Percentiles rank a stretch among this genome's conserved stretches.
Evolutionary conservation across 2,113 vertebrate species (phyloP).

Genomic region (Nannobrachium achirus): DNA sequence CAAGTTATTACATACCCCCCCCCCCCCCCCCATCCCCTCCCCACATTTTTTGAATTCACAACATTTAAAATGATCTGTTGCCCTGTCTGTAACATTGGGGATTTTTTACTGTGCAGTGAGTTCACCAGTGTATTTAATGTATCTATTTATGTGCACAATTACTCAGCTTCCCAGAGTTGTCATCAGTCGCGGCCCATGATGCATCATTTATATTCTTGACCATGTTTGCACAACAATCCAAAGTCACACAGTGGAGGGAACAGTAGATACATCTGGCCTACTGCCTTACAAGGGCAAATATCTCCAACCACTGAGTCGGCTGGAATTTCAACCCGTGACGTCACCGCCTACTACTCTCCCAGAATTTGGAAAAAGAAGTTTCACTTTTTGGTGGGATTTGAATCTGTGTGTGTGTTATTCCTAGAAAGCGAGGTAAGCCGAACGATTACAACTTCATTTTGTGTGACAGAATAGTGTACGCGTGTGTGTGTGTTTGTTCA

Average conservation of each 20-base stretch:
- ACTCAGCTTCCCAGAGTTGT: not conserved
- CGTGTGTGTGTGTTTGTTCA: not conserved
- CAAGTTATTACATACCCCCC: no score
- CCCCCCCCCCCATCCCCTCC: no score
- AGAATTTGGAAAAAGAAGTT: slow-evolving; percentile 81
- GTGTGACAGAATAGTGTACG: no score
- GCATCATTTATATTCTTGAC: not conserved
- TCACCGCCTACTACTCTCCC: slow-evolving; percentile 83
- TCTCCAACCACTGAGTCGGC: slow-evolving; percentile 65
- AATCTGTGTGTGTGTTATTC: slow-evolving; percentile 63
- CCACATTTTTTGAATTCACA: no score
- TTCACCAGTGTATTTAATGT: not conserved
- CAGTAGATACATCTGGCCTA: slow-evolving; percentile 60
- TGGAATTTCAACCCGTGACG: slow-evolving; percentile 83
- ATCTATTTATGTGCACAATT: not conserved
- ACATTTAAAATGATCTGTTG: no score
- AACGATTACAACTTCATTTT: slow-evolving; percentile 7
- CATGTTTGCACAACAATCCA: slow-evolving; percentile 42
- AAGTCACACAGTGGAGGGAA: slow-evolving; percentile 35
- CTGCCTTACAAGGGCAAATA: slow-evolving; percentile 87
- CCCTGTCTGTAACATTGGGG: no score
- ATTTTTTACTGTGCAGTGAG: no score
- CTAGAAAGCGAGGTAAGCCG: slow-evolving; percentile 82
- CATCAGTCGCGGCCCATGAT: not conserved
- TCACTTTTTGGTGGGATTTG: slow-evolving; percentile 79